Evolutionary conservation across 2,888 invertebrate genomes (phyloP).

Genomic region (Hypolimnas misippus): DNA sequence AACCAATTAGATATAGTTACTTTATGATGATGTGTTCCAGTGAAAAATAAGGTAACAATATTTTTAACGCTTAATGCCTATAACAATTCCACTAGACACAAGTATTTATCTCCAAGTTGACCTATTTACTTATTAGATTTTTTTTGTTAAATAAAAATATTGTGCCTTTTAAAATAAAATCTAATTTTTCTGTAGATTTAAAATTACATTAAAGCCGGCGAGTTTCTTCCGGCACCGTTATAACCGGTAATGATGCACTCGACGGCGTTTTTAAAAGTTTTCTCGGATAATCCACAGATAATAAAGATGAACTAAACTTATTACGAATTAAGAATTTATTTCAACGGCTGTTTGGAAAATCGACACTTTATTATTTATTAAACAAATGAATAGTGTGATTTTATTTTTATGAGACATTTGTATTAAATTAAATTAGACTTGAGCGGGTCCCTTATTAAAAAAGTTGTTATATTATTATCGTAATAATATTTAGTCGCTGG

Average conservation of each 20-base stretch:
- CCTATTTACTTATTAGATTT: not conserved
- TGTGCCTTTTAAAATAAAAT: not conserved
- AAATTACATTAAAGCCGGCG: constrained; percentile 4
- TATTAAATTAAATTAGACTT: no score
- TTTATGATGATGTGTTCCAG: no score
- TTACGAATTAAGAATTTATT: constrained; percentile 21
- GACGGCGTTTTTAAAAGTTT: constrained; percentile 6
- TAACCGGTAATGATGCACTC: constrained; percentile 9
- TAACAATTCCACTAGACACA: not conserved
- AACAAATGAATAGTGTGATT: not conserved
- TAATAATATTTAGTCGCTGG: no score
- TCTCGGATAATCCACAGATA: constrained; percentile 1
- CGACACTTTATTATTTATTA: not conserved
- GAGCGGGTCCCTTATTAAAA: no score
- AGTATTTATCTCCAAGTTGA: not conserved
- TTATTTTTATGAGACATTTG: no score
- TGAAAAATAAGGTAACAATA: no score
- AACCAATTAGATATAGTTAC: no score
- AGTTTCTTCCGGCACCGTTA: constrained; percentile 5
- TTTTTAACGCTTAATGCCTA: not conserved
- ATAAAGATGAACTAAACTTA: constrained; percentile 10
- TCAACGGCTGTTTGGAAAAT: not conserved
- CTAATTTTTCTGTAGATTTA: constrained; percentile 9
- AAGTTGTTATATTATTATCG: no score
- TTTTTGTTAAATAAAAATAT: not conserved